These are phyloP conservation scores for Gnathochromis pfefferi DNA, from an alignment of 2,113 vertebrate genomes.

Conservation along the genomic window DNA sequence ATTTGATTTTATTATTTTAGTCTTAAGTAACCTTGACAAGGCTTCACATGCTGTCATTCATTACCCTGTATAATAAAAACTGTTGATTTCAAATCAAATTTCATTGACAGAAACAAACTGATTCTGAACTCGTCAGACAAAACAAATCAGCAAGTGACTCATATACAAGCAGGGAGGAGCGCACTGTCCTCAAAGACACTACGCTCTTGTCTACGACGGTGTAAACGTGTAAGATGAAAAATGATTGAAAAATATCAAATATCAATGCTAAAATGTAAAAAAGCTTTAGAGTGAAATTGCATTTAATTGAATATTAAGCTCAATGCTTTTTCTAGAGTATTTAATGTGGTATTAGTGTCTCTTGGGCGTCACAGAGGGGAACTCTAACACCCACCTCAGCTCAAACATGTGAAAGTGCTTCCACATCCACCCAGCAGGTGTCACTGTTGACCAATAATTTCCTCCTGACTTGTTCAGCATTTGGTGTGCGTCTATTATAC, in stretches of 20 bases:
- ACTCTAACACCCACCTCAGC: neutral
- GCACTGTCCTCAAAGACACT: neutral
- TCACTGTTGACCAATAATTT: neutral
- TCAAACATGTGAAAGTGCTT: neutral
- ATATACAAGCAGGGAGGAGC: neutral
- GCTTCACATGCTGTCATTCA: constrained; percentile 21
- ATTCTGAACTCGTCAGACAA: neutral
- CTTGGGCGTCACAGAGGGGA: neutral
- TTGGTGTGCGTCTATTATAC: too few species aligned
- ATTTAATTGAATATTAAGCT: neutral
- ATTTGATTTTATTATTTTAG: neutral
- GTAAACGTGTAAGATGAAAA: neutral
- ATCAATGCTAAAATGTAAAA: neutral
- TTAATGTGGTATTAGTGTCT: neutral
- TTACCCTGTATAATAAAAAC: constrained; percentile 21
- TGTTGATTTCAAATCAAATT: neutral
- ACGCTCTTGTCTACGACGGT: neutral
- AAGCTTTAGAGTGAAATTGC: fast-evolving
- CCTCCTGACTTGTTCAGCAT: fast-evolving
- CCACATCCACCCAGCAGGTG: neutral
- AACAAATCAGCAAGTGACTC: neutral
- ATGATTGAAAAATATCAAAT: fast-evolving
- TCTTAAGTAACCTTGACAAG: constrained; percentile 30
- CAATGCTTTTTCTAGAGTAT: neutral
- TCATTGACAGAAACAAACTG: neutral